Conservation (phyloP, 2,888 invertebrate species). For the Melieria picta region DNA sequence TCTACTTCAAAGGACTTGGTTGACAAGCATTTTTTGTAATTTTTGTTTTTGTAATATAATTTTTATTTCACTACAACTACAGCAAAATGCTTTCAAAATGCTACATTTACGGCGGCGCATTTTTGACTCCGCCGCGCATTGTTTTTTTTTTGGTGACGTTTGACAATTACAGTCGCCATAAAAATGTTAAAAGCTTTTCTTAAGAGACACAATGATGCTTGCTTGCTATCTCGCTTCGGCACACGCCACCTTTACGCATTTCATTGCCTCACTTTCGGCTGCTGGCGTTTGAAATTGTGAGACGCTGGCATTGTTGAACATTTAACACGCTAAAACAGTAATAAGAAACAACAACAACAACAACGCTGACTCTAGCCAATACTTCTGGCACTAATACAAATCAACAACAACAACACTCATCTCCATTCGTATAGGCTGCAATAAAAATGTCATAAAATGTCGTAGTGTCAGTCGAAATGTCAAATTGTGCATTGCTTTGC, state of each 20-base stretch:
- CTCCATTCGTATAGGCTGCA: neutral
- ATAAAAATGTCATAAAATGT: conserved; percentile 6
- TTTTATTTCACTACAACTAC: conserved; percentile 13
- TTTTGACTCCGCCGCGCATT: neutral
- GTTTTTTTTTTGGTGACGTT: neutral
- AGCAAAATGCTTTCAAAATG: conserved; percentile 45
- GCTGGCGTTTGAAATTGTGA: no score
- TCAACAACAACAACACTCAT: no score
- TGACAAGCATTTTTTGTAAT: no score
- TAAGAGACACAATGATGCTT: neutral
- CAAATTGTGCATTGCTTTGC: neutral
- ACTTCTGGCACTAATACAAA: no score
- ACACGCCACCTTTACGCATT: no score
- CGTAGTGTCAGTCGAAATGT: neutral
- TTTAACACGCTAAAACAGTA: neutral
- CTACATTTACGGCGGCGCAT: conserved; percentile 21
- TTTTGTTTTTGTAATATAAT: no score
- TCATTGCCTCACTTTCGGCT: no score
- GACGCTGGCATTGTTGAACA: no score
- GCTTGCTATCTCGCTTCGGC: no score
- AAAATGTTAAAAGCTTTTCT: conserved; percentile 2
- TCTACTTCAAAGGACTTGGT: no score
- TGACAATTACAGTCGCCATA: neutral
- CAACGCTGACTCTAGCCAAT: neutral
- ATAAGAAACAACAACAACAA: neutral